A percentile compares a stretch with the other conserved stretches of the same genome.
Evolutionary conservation across 2,888 invertebrate species (phyloP).

Genomic region (Disparrhopalites patrizii): DNA sequence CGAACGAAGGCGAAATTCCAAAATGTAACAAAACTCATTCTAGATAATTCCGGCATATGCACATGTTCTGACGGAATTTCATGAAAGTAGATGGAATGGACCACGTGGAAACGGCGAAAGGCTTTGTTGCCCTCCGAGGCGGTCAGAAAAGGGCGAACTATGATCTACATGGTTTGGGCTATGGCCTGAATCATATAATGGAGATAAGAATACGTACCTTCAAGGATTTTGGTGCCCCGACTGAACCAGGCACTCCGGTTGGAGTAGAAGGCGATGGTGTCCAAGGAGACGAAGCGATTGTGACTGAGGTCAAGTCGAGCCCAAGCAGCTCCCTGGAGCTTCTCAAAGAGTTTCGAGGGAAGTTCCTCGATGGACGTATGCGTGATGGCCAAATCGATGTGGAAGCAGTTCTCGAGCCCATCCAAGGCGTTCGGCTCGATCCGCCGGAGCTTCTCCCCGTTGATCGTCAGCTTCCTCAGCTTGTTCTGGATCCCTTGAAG

Average conservation of each 20-base stretch:
- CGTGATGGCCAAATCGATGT: slow-evolving; percentile 70
- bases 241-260: slow-evolving; percentile 83
- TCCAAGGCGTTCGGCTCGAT: slow-evolving; percentile 75
- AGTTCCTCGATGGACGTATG: slow-evolving; percentile 73
- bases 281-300: slow-evolving; percentile 73
- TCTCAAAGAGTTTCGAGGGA: slow-evolving; percentile 60
- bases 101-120: too few relatives aligned
- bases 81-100: too few relatives aligned
- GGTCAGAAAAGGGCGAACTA: too few relatives aligned
- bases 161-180: too few relatives aligned
- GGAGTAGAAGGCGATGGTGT: slow-evolving; percentile 74
- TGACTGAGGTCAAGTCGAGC: slow-evolving; percentile 67
- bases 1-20: too few relatives aligned
- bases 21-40: too few relatives aligned
- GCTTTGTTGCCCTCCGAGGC: too few relatives aligned
- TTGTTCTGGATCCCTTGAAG: slow-evolving; percentile 74
- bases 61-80: too few relatives aligned
- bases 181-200: too few relatives aligned
- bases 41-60: too few relatives aligned
- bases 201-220: too few relatives aligned
- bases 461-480: slow-evolving; percentile 73
- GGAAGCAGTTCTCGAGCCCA: slow-evolving; percentile 69
- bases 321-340: slow-evolving; percentile 41
- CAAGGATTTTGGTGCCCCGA: slow-evolving; percentile 77
- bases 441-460: slow-evolving; percentile 66